phyloP scores from a whole-genome alignment of 2,113 vertebrate species.

The Lagopus leucura region DNA sequence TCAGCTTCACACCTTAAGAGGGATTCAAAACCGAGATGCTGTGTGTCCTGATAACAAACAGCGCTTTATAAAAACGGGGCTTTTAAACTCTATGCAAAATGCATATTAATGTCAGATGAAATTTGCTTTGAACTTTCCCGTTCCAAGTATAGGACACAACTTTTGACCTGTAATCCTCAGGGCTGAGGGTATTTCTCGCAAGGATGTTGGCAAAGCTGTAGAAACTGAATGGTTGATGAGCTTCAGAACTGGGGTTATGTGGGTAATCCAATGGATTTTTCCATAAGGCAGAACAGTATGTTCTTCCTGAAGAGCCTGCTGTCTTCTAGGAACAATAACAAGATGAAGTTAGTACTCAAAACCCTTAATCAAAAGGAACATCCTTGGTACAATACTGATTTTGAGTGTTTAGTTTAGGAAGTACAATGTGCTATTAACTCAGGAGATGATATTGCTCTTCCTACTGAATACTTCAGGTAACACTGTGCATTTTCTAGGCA shows the following conservation, averaged over 20 bases:
- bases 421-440: background rate
- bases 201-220: background rate
- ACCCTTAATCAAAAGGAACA: background rate
- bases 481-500: background rate
- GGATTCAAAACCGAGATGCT: background rate
- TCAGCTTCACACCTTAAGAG: background rate
- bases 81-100: background rate
- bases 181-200: background rate
- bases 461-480: background rate
- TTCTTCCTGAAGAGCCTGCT: background rate
- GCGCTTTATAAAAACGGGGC: background rate
- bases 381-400: background rate
- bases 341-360: background rate
- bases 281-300: background rate
- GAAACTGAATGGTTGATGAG: background rate
- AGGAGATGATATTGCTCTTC: background rate
- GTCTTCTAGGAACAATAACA: background rate
- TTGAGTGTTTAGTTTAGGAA: background rate
- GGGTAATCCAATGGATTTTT: background rate
- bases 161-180: background rate
- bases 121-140: background rate
- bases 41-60: background rate
- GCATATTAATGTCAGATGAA: background rate
- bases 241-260: rapidly evolving
- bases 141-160: background rate